Evolutionary conservation across 2,797 vertebrate genomes (phyloP), one percentile per base, ranked within the genome.

Genomic region (Chrysocyon brachyurus): DNA sequence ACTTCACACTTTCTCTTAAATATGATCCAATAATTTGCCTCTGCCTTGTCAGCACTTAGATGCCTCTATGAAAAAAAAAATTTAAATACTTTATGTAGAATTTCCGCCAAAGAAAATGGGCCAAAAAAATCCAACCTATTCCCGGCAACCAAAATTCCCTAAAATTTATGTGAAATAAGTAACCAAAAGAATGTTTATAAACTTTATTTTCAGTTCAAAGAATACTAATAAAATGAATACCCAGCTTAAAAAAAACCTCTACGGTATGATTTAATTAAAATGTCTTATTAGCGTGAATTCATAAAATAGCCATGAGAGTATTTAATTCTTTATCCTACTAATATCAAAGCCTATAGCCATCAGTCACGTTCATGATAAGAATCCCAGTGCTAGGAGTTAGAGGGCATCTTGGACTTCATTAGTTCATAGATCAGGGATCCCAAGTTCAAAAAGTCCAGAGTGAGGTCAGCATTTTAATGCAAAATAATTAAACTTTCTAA

Each of bases 171-270:
- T 73, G n/a, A 91, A 93, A 79, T 78, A 66, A 93, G 77, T 52
- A 83, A 14, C 78, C 1, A 70, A 91, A 66, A 90, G 49, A 90
- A 2, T 61, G 77, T 54, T 83, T 68, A 84, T 61, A 95, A 61
- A 75, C 77, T 86, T 92, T 86, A 90, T 56, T 90, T 96, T 90
- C 40, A 49, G n/a, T 92, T 92, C 46, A 90, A 87, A 95, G 24
- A 85, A 83, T 56, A 82, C 22, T 36, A 94, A 92, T 49, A 72
- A 93, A 87, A 96, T n/a, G 12, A 94, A 92, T 90, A 63, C 4
- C 10, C 70, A 81, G 40, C 85, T 85, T 49, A 73, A 91, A 78
- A 70, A 95, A 63, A 6, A 40, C 40, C 40, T 54, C 36, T 56
- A 79, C 82, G 21, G 12, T 87, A 54, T 59, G 22, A 70, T 81